Evolutionary conservation across 2,797 vertebrate species (phyloP).

Genomic region (Coendou prehensilis): DNA sequence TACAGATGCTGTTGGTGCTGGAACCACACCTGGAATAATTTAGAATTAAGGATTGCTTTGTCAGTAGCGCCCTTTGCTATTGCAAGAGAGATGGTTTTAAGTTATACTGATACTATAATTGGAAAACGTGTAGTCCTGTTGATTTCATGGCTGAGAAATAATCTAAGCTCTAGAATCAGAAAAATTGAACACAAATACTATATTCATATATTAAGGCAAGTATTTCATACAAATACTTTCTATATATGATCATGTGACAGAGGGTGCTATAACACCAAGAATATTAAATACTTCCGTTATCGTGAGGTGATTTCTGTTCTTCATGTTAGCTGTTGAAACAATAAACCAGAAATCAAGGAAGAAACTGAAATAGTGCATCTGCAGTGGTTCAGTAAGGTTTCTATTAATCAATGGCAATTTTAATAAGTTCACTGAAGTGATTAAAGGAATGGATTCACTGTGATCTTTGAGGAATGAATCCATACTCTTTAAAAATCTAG

Average conservation of each 20-base stretch:
- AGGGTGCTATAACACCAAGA: slow-evolving; percentile 65
- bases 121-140: not conserved
- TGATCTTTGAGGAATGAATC: slow-evolving; percentile 42
- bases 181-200: not conserved
- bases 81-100: not conserved
- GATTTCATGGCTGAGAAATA: not conserved
- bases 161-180: not conserved
- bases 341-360: slow-evolving; percentile 8
- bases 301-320: slow-evolving; percentile 11
- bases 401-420: slow-evolving; percentile 9
- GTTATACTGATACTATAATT: not conserved
- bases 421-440: not conserved
- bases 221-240: not conserved
- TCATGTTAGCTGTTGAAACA: not conserved
- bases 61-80: not conserved
- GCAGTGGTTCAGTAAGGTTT: slow-evolving; percentile 27
- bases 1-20: not conserved
- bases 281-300: slow-evolving; percentile 26
- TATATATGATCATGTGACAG: slow-evolving; percentile 29
- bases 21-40: not conserved
- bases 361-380: slow-evolving; percentile 25
- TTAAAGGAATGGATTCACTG: slow-evolving; percentile 39
- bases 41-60: not conserved
- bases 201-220: not conserved
- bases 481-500: not conserved